Conservation (phyloP, 1,140 invertebrate genomes). For the Drosophila burlai region DNA sequence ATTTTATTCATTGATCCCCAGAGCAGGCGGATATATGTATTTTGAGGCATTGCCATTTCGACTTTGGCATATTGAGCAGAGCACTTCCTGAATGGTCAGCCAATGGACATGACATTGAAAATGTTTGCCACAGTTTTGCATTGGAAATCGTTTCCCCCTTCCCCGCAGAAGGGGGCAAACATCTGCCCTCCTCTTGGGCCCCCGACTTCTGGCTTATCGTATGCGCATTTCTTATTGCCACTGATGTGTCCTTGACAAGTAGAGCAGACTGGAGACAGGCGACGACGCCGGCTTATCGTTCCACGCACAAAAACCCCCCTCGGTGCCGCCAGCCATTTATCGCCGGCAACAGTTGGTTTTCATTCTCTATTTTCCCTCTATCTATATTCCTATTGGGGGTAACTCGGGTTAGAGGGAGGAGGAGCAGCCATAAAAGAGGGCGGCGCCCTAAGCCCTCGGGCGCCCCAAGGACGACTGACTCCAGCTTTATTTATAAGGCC, state of each 20-base stretch:
- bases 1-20: slow-evolving; percentile 23
- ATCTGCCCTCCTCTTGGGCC: background rate
- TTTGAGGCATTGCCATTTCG: background rate
- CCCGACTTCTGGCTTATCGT: slow-evolving; percentile 10
- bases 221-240: slow-evolving; percentile 39
- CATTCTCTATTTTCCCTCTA: slow-evolving; percentile 3
- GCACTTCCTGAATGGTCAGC: slow-evolving; percentile 37
- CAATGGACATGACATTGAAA: slow-evolving; percentile 45
- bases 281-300: slow-evolving; percentile 27
- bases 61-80: slow-evolving; percentile 32
- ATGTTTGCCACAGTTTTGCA: slow-evolving; percentile 52
- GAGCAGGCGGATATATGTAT: background rate
- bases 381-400: background rate
- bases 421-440: slow-evolving; percentile 31
- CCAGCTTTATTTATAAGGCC: slow-evolving; percentile 33
- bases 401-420: background rate
- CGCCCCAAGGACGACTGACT: slow-evolving; percentile 27
- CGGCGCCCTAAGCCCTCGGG: slow-evolving; percentile 5
- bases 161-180: slow-evolving; percentile 7
- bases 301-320: background rate
- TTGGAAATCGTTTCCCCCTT: slow-evolving; percentile 13
- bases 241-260: slow-evolving; percentile 43
- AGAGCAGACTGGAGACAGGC: slow-evolving; percentile 43
- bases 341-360: slow-evolving; percentile 42
- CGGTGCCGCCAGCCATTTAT: slow-evolving; percentile 21